Evolutionary conservation across 2,888 invertebrate genomes (phyloP).

Genomic region (Eurytoma californica): DNA sequence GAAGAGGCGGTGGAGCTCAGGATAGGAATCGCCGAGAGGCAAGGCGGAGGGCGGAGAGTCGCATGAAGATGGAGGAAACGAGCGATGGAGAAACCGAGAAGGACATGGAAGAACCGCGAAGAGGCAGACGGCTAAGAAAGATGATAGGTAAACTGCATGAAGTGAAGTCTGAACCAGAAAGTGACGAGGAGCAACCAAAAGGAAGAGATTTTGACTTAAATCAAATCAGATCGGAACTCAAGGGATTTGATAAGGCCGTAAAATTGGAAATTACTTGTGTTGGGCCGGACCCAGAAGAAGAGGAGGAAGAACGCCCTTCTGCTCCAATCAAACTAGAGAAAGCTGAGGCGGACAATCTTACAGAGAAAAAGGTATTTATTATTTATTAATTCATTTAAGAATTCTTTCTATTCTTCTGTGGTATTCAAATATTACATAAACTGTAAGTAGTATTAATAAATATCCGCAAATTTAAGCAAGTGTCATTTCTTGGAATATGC

Average conservation of each 20-base stretch:
- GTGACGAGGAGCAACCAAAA: conserved; percentile 78
- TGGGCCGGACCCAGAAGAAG: conserved; percentile 76
- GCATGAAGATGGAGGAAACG: conserved; percentile 73
- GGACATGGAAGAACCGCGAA: conserved; percentile 57
- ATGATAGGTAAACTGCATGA: conserved; percentile 73
- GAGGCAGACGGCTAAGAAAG: conserved; percentile 72
- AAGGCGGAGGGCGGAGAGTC: conserved; percentile 74
- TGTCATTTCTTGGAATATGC: no score
- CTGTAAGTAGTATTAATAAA: no score
- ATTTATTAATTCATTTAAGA: neutral
- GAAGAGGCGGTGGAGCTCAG: conserved; percentile 59
- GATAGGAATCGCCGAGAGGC: conserved; percentile 70
- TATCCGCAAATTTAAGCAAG: no score
- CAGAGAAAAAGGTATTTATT: conserved; percentile 45
- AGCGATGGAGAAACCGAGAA: conserved; percentile 70
- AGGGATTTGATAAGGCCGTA: conserved; percentile 83
- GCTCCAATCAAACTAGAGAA: conserved; percentile 42
- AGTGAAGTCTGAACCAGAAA: conserved; percentile 75
- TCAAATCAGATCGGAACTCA: conserved; percentile 89
- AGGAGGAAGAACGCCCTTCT: conserved; percentile 67
- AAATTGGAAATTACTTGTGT: conserved; percentile 74
- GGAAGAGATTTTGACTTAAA: conserved; percentile 89
- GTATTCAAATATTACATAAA: no score
- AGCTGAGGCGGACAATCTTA: conserved; percentile 22
- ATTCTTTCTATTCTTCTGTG: no score